These are phyloP conservation scores for Drosophila anceps DNA, from an alignment of 2,888 invertebrate species.

Conservation along the genomic window DNA sequence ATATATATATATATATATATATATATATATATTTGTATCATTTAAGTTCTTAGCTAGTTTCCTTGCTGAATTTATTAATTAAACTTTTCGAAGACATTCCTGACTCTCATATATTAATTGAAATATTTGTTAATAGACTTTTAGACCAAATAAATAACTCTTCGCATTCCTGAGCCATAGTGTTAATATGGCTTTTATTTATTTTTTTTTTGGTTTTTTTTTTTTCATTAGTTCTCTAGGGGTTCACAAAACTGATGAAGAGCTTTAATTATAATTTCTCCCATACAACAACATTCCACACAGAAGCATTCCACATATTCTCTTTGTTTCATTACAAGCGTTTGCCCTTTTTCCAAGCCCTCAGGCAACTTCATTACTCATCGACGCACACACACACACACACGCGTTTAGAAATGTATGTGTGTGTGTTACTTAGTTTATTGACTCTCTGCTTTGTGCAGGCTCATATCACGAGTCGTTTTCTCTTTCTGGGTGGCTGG, in stretches of 20 bases:
- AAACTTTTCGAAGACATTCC: conserved; percentile 25
- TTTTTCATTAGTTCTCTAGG: conserved; percentile 5
- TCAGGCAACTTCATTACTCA: conserved; percentile 59
- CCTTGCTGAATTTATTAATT: neutral
- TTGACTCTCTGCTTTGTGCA: conserved; percentile 43
- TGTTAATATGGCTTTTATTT: conserved; percentile 4
- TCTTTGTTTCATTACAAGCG: conserved; percentile 60
- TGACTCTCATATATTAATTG: neutral
- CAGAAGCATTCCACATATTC: conserved; percentile 48
- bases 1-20: no score
- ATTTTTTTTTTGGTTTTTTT: neutral
- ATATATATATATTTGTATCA: neutral
- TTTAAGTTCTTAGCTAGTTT: neutral
- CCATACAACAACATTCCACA: conserved; percentile 37
- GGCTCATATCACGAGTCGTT: conserved; percentile 29
- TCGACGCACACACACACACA: conserved; percentile 27
- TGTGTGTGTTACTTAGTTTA: conserved; percentile 46
- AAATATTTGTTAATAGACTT: conserved; percentile 44
- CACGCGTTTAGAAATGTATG: neutral
- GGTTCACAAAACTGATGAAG: conserved; percentile 25
- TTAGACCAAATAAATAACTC: conserved; percentile 32
- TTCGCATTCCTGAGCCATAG: conserved; percentile 26
- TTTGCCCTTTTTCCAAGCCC: conserved; percentile 41
- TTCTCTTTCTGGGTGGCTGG: conserved; percentile 27
- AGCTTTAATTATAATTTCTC: conserved; percentile 60